Base-by-base conservation (phyloP, 2,113 vertebrate species). In the Erythrocercus mccallii region DNA sequence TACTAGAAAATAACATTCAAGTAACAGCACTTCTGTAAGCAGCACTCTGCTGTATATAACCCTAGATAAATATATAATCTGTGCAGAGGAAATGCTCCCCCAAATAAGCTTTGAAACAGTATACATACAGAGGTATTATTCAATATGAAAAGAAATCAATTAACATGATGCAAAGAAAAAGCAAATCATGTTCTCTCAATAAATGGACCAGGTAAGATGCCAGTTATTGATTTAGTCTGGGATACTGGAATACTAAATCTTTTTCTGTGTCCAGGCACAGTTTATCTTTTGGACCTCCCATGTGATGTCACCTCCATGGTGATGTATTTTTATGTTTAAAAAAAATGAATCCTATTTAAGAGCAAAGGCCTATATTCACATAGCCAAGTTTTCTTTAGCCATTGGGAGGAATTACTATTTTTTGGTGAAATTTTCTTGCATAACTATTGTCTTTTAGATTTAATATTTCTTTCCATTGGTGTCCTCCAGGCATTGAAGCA, bases 201-300 rank as follows among this genome's bases (percentile, higher is more conserved):
- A 97, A 94, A 89, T 92, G 85, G 78, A 70, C 61, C 51, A 73
- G 95, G 91, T 90, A 96, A 88, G 88, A 96, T 97, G 93, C 94
- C 95, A 95, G 70, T 90, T 98, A 98, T 97, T 97, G 97, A 98
- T 97, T 97, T 95, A 96, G 94, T 97, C 95, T 97, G 87, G 90
- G 85, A 94, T 90, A 93, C 53, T 28, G 40, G 76, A 95, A 83
- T 90, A 96, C 91, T 97, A 97, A 97, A 97, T 98, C 92, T 96
- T 95, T 58, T 84, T 96, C 96, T 96, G 84, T 94, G 96, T 94
- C 68, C 70, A 94, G 89, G 73, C 80, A 93, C 38, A 81, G 45
- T 96, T 82, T 91, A 92, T 96, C 79, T 95, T 97, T 94, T 89
- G n/a, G 64, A 96, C 95, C 66, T 79, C 57, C 92, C 83, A n/a